Base-by-base conservation (phyloP, 2,113 vertebrate species). In the Chinchilla lanigera region DNA sequence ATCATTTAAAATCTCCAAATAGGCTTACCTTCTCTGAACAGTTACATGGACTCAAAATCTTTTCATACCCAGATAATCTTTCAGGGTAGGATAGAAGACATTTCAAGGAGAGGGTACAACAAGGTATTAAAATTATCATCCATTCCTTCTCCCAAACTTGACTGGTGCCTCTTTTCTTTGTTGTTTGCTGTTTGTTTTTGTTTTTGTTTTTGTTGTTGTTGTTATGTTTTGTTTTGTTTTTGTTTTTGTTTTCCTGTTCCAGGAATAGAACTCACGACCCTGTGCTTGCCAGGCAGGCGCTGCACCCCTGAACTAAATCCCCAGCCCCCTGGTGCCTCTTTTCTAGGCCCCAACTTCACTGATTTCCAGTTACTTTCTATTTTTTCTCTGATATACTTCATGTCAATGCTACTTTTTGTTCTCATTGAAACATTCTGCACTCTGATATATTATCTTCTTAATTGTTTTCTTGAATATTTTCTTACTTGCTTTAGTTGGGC, bases 1-100 rank as follows among this genome's bases (percentile, higher is more conserved):
- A 58, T 0, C 16, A 75, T 75, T 97, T 84, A 92, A 87, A 96
- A 91, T 44, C 44, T 80, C 38, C 33, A 89, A 81, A 50, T 5
- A 78, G 22, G 10, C 44, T 71, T 97, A n/a, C 41, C 44, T 95
- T 80, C 35, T 95, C 33, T 84, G 35, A 94, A 95, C 1, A 63
- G 6, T 56, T 63, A 71, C 60, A 9, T 28, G 41, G 19, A 82
- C 30, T 33, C 71, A 86, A 90, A 82, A 38, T 80, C 11, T 3
- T 91, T 63, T 90, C 41, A 58, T 28, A 78, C 5, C 33, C 30
- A 73, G 22, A 47, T 44, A n/a, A 83, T 5, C 58, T 78, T 89
- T 50, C 75, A 83, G 44, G 84, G 41, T 11, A 73, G 7, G 65
- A 85, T 35, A 94, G 47, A 65, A 26, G 30, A 9, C 35, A 61